Conservation (phyloP, 2,888 invertebrate genomes). For the Galerucella pusilla region DNA sequence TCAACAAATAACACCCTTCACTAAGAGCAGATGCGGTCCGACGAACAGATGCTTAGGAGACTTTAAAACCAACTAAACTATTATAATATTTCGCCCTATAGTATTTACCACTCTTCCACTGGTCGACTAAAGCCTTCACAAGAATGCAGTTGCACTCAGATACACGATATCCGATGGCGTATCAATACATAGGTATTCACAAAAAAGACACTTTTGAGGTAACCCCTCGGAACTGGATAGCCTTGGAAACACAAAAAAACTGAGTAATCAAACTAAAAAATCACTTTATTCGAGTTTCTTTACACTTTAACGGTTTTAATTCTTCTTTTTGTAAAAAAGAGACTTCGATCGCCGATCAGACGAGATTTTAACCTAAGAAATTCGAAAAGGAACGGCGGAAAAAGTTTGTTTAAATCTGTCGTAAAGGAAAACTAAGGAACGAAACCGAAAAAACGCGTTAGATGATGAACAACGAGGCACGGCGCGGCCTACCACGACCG, state of each 20-base stretch:
- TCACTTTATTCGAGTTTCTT: not conserved
- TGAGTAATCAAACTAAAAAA: conserved; percentile 24
- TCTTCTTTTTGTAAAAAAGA: conserved; percentile 17
- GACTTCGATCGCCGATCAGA: conserved; percentile 36
- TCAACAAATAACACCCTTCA: conserved; percentile 45
- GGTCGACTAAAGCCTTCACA: conserved; percentile 38
- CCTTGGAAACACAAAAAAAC: conserved; percentile 35
- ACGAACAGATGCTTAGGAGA: conserved; percentile 57
- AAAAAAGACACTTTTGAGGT: conserved; percentile 15
- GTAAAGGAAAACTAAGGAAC: conserved; percentile 17
- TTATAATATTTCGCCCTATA: conserved; percentile 24
- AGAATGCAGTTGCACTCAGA: conserved; percentile 42
- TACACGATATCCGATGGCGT: conserved; percentile 8
- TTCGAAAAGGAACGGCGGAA: conserved; percentile 12
- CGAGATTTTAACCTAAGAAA: conserved; percentile 23
- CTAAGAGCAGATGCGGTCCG: conserved; percentile 57
- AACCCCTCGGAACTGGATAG: conserved; percentile 22
- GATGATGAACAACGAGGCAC: conserved; percentile 17
- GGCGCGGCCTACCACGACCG: conserved; percentile 10
- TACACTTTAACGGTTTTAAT: not conserved
- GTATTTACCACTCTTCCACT: conserved; percentile 31
- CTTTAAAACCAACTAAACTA: conserved; percentile 41
- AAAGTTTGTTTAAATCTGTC: conserved; percentile 2
- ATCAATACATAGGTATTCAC: conserved; percentile 12
- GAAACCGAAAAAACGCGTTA: conserved; percentile 22